A percentile compares a stretch with the other conserved stretches of the same genome.
These are phyloP conservation scores for Chauna torquata DNA, from an alignment of 2,113 vertebrate species.

Conservation along the genomic window DNA sequence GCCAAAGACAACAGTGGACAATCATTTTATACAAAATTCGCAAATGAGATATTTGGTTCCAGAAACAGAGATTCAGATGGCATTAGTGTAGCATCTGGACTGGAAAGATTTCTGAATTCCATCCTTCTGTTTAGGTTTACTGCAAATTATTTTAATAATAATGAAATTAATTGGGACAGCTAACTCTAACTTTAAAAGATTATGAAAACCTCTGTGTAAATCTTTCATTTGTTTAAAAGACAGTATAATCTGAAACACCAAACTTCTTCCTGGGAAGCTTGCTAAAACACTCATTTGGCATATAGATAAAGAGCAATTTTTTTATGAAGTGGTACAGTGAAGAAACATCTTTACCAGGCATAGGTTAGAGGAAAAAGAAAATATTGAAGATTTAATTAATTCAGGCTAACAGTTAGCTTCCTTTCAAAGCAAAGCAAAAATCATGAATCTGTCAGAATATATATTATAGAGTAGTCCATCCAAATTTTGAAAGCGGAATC, in stretches of 20 bases:
- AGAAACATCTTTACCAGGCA: background rate
- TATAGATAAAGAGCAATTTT: conserved; percentile 12
- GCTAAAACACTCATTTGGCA: conserved; percentile 64
- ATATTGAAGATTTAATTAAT: background rate
- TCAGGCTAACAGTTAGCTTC: background rate
- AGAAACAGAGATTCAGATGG: conserved; percentile 17
- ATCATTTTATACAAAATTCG: background rate
- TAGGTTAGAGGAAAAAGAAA: background rate
- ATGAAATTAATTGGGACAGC: conserved; percentile 22
- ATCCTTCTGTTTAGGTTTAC: conserved; percentile 37
- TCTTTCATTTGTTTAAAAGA: conserved; percentile 64
- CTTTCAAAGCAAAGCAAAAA: background rate
- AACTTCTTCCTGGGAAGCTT: conserved; percentile 41
- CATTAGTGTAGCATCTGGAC: background rate
- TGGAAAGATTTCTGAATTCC: conserved; percentile 32
- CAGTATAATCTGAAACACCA: conserved; percentile 63
- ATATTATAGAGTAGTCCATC: background rate
- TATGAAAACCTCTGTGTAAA: conserved; percentile 38
- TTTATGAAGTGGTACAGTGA: background rate
- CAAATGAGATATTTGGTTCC: background rate
- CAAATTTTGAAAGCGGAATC: background rate
- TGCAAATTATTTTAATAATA: conserved; percentile 17
- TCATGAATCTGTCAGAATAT: background rate
- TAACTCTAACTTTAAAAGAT: conserved; percentile 60
- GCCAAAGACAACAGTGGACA: background rate